A percentile compares a stretch with the other conserved stretches of the same genome.
These are phyloP conservation scores for Microcebus ravelobensis DNA, from an alignment of 2,113 vertebrate species.

Conservation along the genomic window DNA sequence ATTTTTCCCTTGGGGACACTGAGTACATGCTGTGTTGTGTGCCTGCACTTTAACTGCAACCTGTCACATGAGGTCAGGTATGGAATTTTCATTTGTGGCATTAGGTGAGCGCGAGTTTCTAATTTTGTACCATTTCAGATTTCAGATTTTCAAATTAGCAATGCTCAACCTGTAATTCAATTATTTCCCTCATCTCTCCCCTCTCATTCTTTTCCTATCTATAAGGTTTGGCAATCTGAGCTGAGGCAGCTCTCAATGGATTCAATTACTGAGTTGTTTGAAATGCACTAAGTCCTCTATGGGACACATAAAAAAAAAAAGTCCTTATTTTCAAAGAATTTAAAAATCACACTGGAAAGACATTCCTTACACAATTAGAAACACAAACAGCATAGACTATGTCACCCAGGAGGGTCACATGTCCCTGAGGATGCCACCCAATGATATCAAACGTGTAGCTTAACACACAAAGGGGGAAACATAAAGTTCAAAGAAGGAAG, in stretches of 20 bases:
- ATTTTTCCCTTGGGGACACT: background rate
- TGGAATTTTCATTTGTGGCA: background rate
- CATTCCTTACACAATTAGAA: background rate
- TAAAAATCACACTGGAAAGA: background rate
- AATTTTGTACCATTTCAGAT: background rate
- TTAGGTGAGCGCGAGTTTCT: rapidly evolving
- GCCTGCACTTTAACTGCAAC: background rate
- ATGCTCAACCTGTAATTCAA: background rate
- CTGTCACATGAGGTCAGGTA: background rate
- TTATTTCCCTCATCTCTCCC: background rate
- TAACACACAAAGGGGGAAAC: rapidly evolving
- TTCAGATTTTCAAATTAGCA: background rate
- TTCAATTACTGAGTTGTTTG: background rate
- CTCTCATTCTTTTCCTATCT: background rate
- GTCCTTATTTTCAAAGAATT: background rate
- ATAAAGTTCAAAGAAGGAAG: background rate
- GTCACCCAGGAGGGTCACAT: background rate
- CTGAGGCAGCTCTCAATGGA: background rate
- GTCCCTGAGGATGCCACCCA: background rate
- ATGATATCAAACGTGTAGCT: background rate
- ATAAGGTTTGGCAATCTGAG: no score
- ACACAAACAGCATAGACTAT: rapidly evolving
- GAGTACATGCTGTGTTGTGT: background rate
- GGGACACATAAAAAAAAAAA: background rate
- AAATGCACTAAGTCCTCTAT: background rate